Conservation (phyloP, 2,888 invertebrate species). For the Xanthia togata region DNA sequence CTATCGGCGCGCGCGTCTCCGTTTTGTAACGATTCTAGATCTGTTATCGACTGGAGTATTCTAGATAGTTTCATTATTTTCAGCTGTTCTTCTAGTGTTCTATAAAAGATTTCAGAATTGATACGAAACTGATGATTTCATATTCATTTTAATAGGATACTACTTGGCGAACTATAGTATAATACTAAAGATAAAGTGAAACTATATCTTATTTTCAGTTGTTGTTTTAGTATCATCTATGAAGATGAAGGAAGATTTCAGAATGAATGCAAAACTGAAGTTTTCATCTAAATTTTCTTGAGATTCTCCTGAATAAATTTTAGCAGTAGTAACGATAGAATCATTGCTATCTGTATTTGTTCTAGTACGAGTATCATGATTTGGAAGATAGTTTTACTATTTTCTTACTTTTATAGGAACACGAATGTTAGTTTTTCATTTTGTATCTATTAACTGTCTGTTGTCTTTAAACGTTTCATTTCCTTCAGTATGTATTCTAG, state of each 20-base stretch:
- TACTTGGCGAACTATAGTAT: not conserved
- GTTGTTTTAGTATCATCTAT: not conserved
- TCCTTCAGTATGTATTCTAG: not conserved
- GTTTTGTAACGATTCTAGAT: constrained; percentile 58
- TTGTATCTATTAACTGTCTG: not conserved
- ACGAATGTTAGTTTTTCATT: constrained; percentile 8
- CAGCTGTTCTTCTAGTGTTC: constrained; percentile 6
- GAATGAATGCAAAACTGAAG: not conserved
- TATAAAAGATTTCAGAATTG: not conserved
- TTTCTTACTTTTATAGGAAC: not conserved
- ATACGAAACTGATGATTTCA: not conserved
- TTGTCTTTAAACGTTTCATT: constrained; percentile 15
- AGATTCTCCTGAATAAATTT: not conserved
- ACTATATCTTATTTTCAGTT: constrained; percentile 41
- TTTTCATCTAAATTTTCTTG: not conserved
- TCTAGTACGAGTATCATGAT: not conserved
- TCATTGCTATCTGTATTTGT: not conserved
- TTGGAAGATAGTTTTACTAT: not conserved
- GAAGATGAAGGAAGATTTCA: not conserved
- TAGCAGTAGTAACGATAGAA: not conserved
- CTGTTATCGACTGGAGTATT: constrained; percentile 58
- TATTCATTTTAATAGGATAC: not conserved
- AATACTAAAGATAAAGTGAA: constrained; percentile 32
- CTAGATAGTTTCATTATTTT: constrained; percentile 58
- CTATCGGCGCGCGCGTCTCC: constrained; percentile 66